Base-by-base conservation (phyloP, 2,797 vertebrate species). In the Clarias laeviceps region DNA sequence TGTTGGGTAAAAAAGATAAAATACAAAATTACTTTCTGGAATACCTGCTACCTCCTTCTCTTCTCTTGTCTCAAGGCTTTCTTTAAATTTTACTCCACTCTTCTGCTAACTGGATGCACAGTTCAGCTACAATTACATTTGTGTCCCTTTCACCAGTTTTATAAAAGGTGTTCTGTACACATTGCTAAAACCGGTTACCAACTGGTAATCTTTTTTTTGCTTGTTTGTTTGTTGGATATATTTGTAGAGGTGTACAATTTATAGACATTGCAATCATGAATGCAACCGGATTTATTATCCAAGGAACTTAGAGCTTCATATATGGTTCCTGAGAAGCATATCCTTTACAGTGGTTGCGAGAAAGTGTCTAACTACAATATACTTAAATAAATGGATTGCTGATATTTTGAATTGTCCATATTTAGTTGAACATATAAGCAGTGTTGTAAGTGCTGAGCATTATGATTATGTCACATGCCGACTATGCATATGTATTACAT, bases 1-100 rank as follows among this genome's bases (percentile, higher is more conserved):
- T 97, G 88, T 0, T 32, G 59, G 34, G n/a, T 32, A 65, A 85
- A 37, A 76, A 50, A 87, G 82, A 87, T 12, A 29, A 12, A 17
- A 15, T 2, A 22, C 14, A 83, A 3, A 82, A 72, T 86, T 59
- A 77, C 5, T 65, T 83, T 5, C 45, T 50, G 45, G 45, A 56
- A 57, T 56, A 20, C 4, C 20, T 57, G 3, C 0, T 57, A 56
- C n/a, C 45, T 8, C 2, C 72, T 74, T 17, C n/a, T 2, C 5
- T 20, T 76, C 27, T 56, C 4, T n/a, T 22, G 4, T 22, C 20
- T 77, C 34, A 22, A 57, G 7, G 6, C 11, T 8, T 74, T 3
- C 72, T 73, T 3, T 56, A 1, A 72, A 72, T 18, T 77, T 77
- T 57, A 20, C 1, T 74, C 27, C 27, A 77, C 18, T 77, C 27